Conservation (phyloP, 64 coral and sea anemone species). For the Exaiptasia diaphana region DNA sequence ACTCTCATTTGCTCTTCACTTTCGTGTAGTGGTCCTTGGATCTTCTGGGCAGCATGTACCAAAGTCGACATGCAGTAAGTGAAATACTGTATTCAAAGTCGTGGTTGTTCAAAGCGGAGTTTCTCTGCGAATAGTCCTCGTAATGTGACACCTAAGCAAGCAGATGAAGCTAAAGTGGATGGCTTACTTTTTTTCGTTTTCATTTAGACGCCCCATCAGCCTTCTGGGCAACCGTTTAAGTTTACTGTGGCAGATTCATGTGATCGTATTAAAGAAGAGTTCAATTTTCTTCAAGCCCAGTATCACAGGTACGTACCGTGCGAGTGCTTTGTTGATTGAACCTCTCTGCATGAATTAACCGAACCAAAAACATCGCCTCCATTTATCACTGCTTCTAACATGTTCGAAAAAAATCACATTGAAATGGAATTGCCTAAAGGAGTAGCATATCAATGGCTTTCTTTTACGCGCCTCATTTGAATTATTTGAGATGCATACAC, state of each 20-base stretch:
- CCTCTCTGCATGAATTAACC: constrained; percentile 90
- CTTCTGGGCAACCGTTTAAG: constrained; percentile 94
- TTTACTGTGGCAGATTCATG: constrained; percentile 96
- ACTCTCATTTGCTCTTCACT: constrained; percentile 49
- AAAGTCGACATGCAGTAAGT: constrained; percentile 95
- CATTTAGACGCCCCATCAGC: constrained; percentile 85
- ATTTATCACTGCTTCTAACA: constrained; percentile 2
- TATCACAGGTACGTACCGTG: constrained; percentile 89
- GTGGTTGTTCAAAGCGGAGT: constrained; percentile 76
- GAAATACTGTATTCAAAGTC: constrained; percentile 77
- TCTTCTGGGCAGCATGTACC: constrained; percentile 73
- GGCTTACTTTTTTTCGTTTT: constrained; percentile 43
- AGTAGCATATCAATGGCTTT: constrained; percentile 3
- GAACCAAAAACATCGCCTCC: constrained; percentile 59
- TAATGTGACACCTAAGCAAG: constrained; percentile 80
- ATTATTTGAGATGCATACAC: constrained; percentile 79
- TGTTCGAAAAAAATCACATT: neutral
- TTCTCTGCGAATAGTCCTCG: constrained; percentile 31
- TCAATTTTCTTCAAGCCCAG: constrained; percentile 99
- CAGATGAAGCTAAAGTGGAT: constrained; percentile 8
- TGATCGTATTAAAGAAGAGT: constrained; percentile 98
- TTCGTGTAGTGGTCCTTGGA: constrained; percentile 17
- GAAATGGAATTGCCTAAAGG: constrained; percentile 1
- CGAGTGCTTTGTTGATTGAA: constrained; percentile 64
- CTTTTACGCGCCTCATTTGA: constrained; percentile 59